Evolutionary conservation across 1,140 invertebrate genomes (phyloP).

Genomic region (Temnothorax curvispinosus): DNA sequence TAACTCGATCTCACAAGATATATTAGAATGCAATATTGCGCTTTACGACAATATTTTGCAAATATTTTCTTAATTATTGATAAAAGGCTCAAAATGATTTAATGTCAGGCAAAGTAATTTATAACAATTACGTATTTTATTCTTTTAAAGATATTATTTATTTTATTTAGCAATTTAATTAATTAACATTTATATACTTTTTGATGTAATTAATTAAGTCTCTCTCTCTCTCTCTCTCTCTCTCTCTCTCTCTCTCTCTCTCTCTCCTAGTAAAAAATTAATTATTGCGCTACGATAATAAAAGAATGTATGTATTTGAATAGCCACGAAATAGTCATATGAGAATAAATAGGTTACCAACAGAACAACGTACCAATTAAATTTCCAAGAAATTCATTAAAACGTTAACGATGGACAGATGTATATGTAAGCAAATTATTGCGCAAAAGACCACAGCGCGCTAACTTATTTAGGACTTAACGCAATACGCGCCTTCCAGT

Average conservation of each 20-base stretch:
- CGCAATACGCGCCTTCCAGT: constrained; percentile 2
- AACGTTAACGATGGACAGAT: constrained; percentile 35
- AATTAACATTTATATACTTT: not conserved
- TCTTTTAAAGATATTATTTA: not conserved
- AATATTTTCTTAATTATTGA: not conserved
- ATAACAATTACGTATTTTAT: not conserved
- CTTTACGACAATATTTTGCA: not conserved
- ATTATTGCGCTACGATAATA: not conserved
- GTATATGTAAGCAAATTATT: constrained; percentile 43
- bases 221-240: not conserved
- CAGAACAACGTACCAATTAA: constrained; percentile 17
- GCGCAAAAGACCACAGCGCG: constrained; percentile 9
- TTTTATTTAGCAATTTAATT: not conserved
- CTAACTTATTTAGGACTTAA: constrained; percentile 48
- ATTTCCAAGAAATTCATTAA: constrained; percentile 54
- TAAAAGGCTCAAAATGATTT: not conserved
- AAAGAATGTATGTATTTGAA: constrained; percentile 3
- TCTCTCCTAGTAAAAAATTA: not conserved
- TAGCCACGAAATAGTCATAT: not conserved
- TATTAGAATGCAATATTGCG: not conserved
- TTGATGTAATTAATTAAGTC: not conserved
- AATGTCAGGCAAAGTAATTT: not conserved
- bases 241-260: not conserved
- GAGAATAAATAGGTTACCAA: constrained; percentile 32
- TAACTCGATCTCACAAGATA: not conserved